Evolutionary conservation across 2,797 vertebrate species (phyloP), one percentile per base, ranked within the genome.

Genomic region (Cetoscarus ocellatus): DNA sequence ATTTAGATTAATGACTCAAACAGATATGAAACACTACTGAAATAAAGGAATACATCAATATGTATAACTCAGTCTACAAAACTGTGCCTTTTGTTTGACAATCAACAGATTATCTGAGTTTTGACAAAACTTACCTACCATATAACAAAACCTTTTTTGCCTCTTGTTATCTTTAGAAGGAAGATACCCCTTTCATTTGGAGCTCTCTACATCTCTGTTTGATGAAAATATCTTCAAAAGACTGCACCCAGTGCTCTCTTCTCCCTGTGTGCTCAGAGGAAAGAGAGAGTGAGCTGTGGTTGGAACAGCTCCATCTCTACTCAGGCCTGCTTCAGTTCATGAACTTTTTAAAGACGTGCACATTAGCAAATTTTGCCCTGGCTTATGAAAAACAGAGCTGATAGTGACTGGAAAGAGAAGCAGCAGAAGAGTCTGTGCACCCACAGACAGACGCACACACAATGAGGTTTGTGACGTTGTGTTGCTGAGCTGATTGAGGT

Each of bases 341-440:
- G 67, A 82, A 80, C 80, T 67, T 84, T 85, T 81, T 79, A 67
- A 77, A 85, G 73, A 68, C 38, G 44, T 12, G 48, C 79, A 73
- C 79, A 73, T 79, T 75, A 75, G 70, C 54, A 73, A 79, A 86
- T 80, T 67, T 43, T 72, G 56, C 51, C 60, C 61, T 17, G 7
- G 73, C 61, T 79, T 63, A 69, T 82, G 62, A 78, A 71, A 82
- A 75, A 57, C 57, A 61, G 57, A 43, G 43, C 76, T 67, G 72
- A 81, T 70, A 77, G 70, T 43, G 67, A 70, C 73, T 82, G 75
- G 76, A 84, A 88, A 78, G 18, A 50, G 17, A 62, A 80, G 78
- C 63, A 82, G 67, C 62, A 60, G 53, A 58, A 15, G 59, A 57
- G 71, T 61, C 44, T 82, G 74, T 11, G 75, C 77, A 67, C 70